Percentiles rank a stretch among this genome's conserved stretches.
phyloP scores from a whole-genome alignment of 1,140 invertebrate species.

The Drosophila nikananu region DNA sequence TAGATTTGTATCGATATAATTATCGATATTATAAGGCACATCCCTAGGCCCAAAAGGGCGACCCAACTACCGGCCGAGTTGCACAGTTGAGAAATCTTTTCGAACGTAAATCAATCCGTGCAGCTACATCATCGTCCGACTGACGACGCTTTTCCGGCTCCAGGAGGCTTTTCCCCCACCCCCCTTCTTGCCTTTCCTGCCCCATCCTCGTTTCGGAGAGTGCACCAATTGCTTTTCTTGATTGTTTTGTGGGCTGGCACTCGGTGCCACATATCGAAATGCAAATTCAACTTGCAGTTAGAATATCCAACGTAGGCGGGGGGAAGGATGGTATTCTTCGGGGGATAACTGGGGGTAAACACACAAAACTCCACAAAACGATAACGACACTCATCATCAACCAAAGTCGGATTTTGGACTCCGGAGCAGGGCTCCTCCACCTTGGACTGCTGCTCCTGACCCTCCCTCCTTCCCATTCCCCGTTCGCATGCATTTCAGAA shows the following conservation, averaged over 20 bases:
- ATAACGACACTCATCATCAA: constrained; percentile 84
- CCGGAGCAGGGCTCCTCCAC: constrained; percentile 5
- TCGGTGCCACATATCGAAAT: constrained; percentile 74
- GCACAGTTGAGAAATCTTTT: constrained; percentile 84
- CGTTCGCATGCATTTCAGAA: constrained; percentile 70
- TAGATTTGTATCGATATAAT: not conserved
- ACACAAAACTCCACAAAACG: constrained; percentile 76
- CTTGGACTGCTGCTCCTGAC: not conserved
- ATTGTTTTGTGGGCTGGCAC: constrained; percentile 68
- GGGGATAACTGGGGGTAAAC: constrained; percentile 29
- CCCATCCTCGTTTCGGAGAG: constrained; percentile 9
- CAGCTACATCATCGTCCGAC: constrained; percentile 80
- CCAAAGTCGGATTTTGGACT: constrained; percentile 76
- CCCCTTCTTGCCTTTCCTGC: not conserved
- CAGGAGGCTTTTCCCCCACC: constrained; percentile 15
- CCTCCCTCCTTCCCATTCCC: not conserved
- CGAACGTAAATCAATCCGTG: constrained; percentile 85
- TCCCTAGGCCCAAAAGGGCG: not conserved
- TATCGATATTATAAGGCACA: not conserved
- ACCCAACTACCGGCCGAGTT: constrained; percentile 5
- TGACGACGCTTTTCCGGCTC: constrained; percentile 67
- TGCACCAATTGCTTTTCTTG: constrained; percentile 81
- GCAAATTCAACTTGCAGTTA: constrained; percentile 78
- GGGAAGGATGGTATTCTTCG: not conserved
- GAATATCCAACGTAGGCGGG: constrained; percentile 47